phyloP scores from a whole-genome alignment of 2,113 vertebrate genomes.

The Sclerurus mexicanus region DNA sequence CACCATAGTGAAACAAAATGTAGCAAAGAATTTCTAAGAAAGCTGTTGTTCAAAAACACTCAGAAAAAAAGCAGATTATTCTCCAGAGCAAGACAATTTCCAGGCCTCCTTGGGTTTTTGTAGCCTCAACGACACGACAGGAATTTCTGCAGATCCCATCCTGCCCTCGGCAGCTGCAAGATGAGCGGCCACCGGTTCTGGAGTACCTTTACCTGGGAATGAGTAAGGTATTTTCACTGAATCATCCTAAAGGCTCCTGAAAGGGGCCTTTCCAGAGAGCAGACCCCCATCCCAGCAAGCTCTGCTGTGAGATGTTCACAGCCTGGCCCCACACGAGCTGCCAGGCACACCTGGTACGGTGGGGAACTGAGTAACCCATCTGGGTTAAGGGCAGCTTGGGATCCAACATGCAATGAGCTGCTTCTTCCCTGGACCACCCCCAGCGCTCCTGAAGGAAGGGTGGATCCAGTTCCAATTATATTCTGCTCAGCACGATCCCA shows the following conservation, averaged over 20 bases:
- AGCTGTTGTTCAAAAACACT: not conserved
- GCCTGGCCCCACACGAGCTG: not conserved
- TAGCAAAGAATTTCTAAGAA: not conserved
- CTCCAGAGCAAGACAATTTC: not conserved
- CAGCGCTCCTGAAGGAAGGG: not conserved
- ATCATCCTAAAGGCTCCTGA: not conserved
- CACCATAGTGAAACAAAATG: not conserved
- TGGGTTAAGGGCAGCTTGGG: not conserved
- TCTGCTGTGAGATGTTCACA: not conserved
- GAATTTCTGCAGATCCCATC: not conserved
- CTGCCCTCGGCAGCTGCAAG: rapidly evolving
- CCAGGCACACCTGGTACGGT: not conserved
- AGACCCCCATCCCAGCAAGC: not conserved
- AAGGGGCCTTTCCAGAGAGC: not conserved
- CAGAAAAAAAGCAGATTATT: not conserved
- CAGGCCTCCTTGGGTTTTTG: not conserved
- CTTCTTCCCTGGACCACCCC: not conserved
- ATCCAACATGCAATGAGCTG: not conserved
- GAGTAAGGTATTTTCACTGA: not conserved
- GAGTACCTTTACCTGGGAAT: not conserved
- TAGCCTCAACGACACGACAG: not conserved
- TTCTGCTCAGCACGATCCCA: not conserved
- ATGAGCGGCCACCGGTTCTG: not conserved
- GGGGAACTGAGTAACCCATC: not conserved
- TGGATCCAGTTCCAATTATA: rapidly evolving